Evolutionary conservation across 2,888 invertebrate species (phyloP).

Genomic region (Eupithecia subumbrata): DNA sequence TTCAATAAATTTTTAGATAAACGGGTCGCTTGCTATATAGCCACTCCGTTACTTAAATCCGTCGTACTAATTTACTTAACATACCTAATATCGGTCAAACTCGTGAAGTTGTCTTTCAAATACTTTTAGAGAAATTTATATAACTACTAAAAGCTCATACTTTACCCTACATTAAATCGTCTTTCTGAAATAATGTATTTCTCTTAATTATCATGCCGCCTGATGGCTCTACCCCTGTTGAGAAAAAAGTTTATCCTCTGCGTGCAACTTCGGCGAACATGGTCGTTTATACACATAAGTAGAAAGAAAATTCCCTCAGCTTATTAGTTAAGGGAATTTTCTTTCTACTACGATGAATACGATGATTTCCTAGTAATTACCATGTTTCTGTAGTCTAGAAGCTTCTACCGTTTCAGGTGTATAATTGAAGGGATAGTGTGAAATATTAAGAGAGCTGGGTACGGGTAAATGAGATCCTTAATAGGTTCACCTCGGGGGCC

Average conservation of each 20-base stretch:
- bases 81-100: not conserved
- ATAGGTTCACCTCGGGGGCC: constrained; percentile 22
- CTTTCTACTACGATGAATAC: no score
- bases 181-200: not conserved
- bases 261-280: not conserved
- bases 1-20: not conserved
- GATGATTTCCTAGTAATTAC: constrained; percentile 30
- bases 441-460: constrained; percentile 40
- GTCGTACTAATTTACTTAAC: not conserved
- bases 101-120: no score
- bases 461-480: constrained; percentile 30
- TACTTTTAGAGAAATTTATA: no score
- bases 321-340: no score
- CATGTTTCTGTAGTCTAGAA: constrained; percentile 17
- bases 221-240: not conserved
- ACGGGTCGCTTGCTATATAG: not conserved
- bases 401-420: constrained; percentile 28
- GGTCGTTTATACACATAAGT: no score
- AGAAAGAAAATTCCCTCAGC: no score
- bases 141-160: not conserved
- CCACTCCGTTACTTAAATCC: not conserved
- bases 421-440: constrained; percentile 40
- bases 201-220: not conserved
- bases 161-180: not conserved
- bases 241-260: not conserved